Evolutionary conservation across 2,888 invertebrate species (phyloP), one percentile per base, ranked within the genome.

Genomic region (Andrena minutula): DNA sequence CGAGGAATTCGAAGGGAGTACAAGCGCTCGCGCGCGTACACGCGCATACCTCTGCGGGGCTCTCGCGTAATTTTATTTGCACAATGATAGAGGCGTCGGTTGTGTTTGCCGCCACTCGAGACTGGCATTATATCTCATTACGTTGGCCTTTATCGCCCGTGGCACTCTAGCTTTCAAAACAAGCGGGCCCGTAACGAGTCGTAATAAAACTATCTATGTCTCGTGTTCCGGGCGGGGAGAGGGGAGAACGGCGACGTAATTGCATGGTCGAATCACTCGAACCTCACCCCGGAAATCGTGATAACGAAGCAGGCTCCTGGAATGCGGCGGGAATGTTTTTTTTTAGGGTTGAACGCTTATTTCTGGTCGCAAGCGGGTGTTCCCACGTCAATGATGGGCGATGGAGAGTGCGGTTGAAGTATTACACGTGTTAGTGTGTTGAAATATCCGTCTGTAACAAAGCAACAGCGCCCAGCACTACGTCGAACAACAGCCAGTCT

Each of bases 1-100:
- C 12, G 66, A 73, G 73, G 56, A 73, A 66, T 66, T 65, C 53
- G 26, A 70, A 68, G 56, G 66, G 75, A 58, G 49, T 2, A 23
- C 8, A 5, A 20, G 32, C 53, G 51, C 32, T 47, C 69, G 35
- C 35, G 58, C 51, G 61, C 63, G 26, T 28, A 23, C 63, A 41
- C 64, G 41, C 32, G 56, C 66, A 53, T 58, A 28, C 63, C 32
- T 58, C 47, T 63, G 69, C 41, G 32, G 63, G 49, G 20, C 35
- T 65, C 35, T 63, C 64, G 53, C 61, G 75, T 86, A 80, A 86
- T 85, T 69, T 70, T 87, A 65, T 87, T 87, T 87, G 79, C 56
- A 81, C 77, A 81, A 47, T 30, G 87, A 87, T 85, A 86, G 80
- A 63, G 51, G 49, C 30, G 64, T 69, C 78, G 73, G 78, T 65